phyloP scores from a whole-genome alignment of 2,113 vertebrate genomes.

The Daphoenositta chrysoptera region DNA sequence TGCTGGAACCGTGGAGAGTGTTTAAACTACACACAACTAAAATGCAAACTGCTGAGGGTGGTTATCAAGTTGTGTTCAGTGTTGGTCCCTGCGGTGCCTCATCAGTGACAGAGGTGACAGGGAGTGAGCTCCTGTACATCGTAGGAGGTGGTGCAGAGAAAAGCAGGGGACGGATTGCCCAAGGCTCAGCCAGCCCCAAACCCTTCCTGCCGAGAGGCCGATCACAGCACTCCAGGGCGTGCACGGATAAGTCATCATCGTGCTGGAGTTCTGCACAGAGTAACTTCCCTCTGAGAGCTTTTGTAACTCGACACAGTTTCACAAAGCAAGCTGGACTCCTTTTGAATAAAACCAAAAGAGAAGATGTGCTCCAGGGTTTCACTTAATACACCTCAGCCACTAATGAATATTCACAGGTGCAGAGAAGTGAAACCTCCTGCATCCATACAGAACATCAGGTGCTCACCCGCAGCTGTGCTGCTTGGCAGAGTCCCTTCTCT shows the following conservation, averaged over 20 bases:
- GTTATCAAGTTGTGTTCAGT: not conserved
- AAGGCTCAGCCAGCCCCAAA: not conserved
- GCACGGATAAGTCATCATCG: not conserved
- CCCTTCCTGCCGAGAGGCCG: not conserved
- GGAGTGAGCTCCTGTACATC: not conserved
- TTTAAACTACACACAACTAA: not conserved
- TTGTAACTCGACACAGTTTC: not conserved
- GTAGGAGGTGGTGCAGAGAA: not conserved
- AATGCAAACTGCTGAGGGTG: not conserved
- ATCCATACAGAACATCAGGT: not conserved
- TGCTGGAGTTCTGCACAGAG: not conserved
- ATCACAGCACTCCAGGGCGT: not conserved
- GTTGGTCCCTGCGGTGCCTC: not conserved
- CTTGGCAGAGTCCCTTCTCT: not conserved
- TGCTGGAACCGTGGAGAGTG: not conserved
- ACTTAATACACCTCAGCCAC: not conserved
- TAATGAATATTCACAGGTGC: not conserved
- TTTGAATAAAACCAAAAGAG: not conserved
- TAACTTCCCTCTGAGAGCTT: not conserved
- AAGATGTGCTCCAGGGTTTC: not conserved
- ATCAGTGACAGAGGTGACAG: not conserved
- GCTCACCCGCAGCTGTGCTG: not conserved
- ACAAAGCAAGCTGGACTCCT: not conserved
- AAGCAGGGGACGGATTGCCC: not conserved
- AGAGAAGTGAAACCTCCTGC: not conserved